Evolutionary conservation across 1,140 invertebrate genomes (phyloP).

Genomic region (Drusus annulatus): DNA sequence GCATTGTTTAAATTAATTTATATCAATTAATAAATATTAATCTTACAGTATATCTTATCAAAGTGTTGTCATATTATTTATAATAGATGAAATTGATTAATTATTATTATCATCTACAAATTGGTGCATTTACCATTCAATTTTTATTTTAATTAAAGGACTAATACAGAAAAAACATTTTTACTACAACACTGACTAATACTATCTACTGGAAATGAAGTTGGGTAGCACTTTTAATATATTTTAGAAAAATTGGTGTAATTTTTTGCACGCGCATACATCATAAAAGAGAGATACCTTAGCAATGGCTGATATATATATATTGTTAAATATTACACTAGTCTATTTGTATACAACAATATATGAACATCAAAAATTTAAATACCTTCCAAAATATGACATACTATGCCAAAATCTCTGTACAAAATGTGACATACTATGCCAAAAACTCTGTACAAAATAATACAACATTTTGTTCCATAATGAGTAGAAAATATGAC

Average conservation of each 20-base stretch:
- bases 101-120: too few species aligned
- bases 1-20: neutral
- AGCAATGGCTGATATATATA: too few species aligned
- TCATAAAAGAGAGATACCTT: neutral
- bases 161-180: too few species aligned
- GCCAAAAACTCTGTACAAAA: neutral
- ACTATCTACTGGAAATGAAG: slow-evolving; percentile 26
- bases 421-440: slow-evolving; percentile 17
- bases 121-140: too few species aligned
- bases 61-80: neutral
- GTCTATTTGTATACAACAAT: neutral
- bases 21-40: too few species aligned
- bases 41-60: too few species aligned
- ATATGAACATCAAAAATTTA: slow-evolving; percentile 8
- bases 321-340: neutral
- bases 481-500: too few species aligned
- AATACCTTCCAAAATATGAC: neutral
- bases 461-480: too few species aligned
- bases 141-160: too few species aligned
- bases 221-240: slow-evolving; percentile 30
- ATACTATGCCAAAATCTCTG: neutral
- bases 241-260: slow-evolving; percentile 31
- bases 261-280: neutral
- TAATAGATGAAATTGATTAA: too few species aligned
- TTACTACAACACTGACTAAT: neutral